Conservation (phyloP, 2,888 invertebrate species). For the Nasonia oneida region DNA sequence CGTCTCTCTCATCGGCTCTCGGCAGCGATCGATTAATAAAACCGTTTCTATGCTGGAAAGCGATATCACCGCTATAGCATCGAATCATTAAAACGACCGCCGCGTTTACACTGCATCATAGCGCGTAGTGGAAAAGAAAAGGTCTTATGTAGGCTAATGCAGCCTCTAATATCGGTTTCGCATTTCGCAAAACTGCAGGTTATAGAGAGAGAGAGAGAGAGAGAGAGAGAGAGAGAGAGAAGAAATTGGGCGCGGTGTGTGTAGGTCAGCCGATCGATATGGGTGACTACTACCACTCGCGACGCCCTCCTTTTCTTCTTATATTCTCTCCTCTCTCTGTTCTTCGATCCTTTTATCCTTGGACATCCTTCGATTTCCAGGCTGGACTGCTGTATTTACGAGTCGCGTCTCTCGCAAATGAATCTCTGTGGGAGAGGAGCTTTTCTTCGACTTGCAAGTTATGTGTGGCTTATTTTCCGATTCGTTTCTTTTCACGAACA, state of each 20-base stretch:
- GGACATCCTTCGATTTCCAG: slow-evolving; percentile 53
- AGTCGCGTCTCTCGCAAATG: not conserved
- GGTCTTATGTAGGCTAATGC: slow-evolving; percentile 34
- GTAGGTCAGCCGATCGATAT: slow-evolving; percentile 59
- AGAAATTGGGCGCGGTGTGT: slow-evolving; percentile 47
- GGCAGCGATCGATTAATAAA: not conserved
- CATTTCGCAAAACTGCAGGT: slow-evolving; percentile 28
- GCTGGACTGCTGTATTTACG: slow-evolving; percentile 37
- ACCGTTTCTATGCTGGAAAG: not conserved
- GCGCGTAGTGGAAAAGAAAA: not conserved
- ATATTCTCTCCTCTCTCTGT: not conserved
- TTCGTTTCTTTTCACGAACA: too few relatives aligned
- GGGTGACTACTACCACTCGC: slow-evolving; percentile 37
- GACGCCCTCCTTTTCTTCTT: not conserved
- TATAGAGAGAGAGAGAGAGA: not conserved
- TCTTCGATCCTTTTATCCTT: slow-evolving; percentile 50
- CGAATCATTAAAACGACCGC: not conserved
- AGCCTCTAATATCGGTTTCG: slow-evolving; percentile 25
- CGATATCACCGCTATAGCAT: not conserved
- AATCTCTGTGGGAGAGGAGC: not conserved
- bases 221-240: not conserved
- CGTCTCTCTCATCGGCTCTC: not conserved
- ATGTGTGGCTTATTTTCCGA: too few relatives aligned
- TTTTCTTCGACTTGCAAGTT: not conserved
- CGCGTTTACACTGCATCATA: not conserved